Evolutionary conservation across 2,113 vertebrate genomes (phyloP).

Genomic region (Cettia cetti): DNA sequence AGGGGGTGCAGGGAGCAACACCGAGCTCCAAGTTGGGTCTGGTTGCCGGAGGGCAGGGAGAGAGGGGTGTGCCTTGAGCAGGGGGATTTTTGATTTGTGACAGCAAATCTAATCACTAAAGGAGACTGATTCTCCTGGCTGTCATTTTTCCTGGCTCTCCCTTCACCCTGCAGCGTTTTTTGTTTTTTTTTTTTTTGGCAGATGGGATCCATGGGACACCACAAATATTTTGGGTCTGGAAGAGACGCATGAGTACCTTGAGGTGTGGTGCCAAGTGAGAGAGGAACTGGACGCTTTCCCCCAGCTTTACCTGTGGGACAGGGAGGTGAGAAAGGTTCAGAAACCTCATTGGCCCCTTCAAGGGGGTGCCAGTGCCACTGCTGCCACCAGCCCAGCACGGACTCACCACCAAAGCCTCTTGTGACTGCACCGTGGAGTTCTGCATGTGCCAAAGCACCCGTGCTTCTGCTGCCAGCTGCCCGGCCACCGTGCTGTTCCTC

Average conservation of each 20-base stretch:
- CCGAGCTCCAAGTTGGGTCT: accelerated
- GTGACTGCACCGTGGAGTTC: slow-evolving; percentile 20
- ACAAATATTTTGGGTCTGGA: not conserved
- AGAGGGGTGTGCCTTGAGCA: not conserved
- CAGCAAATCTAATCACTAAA: not conserved
- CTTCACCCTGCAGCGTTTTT: not conserved
- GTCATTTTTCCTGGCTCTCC: not conserved
- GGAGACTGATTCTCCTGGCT: accelerated
- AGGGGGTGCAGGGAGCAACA: accelerated
- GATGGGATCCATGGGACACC: not conserved
- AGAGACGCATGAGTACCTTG: slow-evolving; percentile 28
- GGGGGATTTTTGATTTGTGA: not conserved
- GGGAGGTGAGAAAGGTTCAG: not conserved
- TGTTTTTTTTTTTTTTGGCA: not conserved
- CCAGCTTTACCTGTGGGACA: slow-evolving; percentile 64
- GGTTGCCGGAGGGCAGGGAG: accelerated
- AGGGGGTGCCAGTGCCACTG: accelerated
- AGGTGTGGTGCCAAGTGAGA: slow-evolving; percentile 30
- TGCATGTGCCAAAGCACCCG: slow-evolving; percentile 34
- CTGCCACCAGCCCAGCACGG: accelerated
- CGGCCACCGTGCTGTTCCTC: slow-evolving; percentile 23
- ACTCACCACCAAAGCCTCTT: slow-evolving; percentile 71
- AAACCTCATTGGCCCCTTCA: accelerated
- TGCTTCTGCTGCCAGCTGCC: slow-evolving; percentile 14
- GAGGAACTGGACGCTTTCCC: slow-evolving; percentile 56